Conservation (phyloP, 2,888 invertebrate species). For the Spatulosminthurus flaviceps region DNA sequence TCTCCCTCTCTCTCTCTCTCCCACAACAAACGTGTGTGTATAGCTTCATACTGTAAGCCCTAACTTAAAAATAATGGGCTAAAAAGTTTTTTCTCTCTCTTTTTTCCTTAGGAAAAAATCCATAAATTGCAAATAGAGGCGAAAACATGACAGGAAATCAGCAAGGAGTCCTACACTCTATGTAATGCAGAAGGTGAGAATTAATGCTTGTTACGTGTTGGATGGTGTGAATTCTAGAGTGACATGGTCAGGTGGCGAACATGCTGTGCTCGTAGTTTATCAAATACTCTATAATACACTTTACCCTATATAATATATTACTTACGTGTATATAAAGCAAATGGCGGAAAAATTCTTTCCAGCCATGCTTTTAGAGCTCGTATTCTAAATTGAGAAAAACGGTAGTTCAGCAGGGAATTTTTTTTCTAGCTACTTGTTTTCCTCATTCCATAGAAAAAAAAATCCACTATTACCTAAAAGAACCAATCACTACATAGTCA, state of each 20-base stretch:
- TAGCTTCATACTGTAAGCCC: neutral
- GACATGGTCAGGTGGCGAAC: conserved; percentile 46
- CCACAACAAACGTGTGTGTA: too few relatives aligned
- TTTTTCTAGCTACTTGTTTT: conserved; percentile 23
- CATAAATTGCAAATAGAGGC: conserved; percentile 49
- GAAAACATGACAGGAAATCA: conserved; percentile 46
- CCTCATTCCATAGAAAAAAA: neutral
- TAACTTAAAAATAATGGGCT: neutral
- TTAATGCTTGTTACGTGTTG: conserved; percentile 33
- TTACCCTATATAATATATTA: too few relatives aligned
- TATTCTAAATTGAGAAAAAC: neutral
- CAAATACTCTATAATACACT: too few relatives aligned
- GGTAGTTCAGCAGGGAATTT: conserved; percentile 25
- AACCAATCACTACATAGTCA: too few relatives aligned
- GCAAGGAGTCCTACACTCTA: conserved; percentile 34
- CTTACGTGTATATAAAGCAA: too few relatives aligned
- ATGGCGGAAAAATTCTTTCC: conserved; percentile 37
- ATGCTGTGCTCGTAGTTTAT: conserved; percentile 47
- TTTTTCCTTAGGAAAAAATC: conserved; percentile 26
- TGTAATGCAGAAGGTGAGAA: conserved; percentile 40
- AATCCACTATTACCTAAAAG: too few relatives aligned
- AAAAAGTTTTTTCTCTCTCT: conserved; percentile 17
- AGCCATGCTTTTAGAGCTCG: conserved; percentile 25
- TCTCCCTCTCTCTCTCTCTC: too few relatives aligned
- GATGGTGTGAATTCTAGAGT: conserved; percentile 46